phyloP scores from a whole-genome alignment of 2,797 vertebrate species.

The Pseudotriccus pelzelni region DNA sequence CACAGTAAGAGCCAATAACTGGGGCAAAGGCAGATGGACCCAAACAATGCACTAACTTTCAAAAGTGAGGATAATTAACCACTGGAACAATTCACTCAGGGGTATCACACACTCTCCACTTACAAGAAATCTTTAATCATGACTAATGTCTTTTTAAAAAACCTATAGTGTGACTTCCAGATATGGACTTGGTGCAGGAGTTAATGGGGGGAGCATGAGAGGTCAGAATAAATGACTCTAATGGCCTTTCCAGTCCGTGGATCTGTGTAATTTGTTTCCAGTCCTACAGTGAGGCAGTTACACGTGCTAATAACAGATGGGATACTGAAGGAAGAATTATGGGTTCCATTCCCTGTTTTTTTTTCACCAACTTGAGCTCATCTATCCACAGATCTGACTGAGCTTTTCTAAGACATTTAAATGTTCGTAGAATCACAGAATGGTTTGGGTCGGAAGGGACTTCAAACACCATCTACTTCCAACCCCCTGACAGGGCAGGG shows the following conservation, averaged over 20 bases:
- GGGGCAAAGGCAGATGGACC: not conserved
- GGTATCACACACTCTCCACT: not conserved
- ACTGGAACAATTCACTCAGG: not conserved
- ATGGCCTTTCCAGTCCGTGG: not conserved
- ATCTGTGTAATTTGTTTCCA: not conserved
- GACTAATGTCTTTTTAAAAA: constrained; percentile 21
- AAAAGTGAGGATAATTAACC: constrained; percentile 26
- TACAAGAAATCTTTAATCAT: constrained; percentile 7
- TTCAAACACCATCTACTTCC: no score
- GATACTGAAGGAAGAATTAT: not conserved
- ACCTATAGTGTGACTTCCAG: not conserved
- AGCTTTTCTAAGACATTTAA: not conserved
- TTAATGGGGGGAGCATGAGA: not conserved
- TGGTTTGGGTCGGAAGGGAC: not conserved
- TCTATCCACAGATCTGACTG: not conserved
- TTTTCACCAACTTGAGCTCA: not conserved
- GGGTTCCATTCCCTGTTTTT: not conserved
- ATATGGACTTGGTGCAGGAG: not conserved
- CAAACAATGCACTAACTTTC: constrained; percentile 18
- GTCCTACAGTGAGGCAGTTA: not conserved
- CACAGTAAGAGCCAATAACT: not conserved
- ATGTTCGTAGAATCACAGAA: not conserved
- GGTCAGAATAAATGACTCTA: not conserved
- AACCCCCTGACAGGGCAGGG: not conserved
- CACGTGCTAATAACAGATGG: not conserved